Evolutionary conservation across 2,113 vertebrate species (phyloP).

Genomic region (Bungarus multicinctus): DNA sequence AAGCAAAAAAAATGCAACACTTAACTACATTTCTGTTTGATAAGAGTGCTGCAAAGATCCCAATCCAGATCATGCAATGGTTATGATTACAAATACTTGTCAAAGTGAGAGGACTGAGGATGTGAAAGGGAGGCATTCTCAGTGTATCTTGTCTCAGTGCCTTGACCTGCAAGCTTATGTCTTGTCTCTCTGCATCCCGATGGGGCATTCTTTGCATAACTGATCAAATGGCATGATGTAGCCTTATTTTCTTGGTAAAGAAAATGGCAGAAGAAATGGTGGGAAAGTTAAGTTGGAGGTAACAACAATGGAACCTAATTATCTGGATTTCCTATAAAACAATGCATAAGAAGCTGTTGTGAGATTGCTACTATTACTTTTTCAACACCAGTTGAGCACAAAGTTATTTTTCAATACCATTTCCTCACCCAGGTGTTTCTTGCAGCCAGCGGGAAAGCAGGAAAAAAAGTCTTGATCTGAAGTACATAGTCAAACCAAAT

Average conservation of each 20-base stretch:
- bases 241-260: not conserved
- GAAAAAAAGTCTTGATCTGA: not conserved
- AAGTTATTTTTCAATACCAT: not conserved
- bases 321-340: not conserved
- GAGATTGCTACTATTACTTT: not conserved
- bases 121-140: not conserved
- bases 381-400: not conserved
- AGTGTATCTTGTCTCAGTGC: not conserved
- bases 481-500: not conserved
- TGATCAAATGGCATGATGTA: not conserved
- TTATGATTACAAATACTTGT: not conserved
- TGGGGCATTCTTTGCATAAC: not conserved
- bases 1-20: not conserved
- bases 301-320: not conserved
- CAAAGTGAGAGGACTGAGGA: not conserved
- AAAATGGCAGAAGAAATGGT: not conserved
- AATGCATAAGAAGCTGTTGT: not conserved
- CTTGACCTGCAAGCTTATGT: not conserved
- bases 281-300: not conserved
- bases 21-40: not conserved
- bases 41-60: not conserved
- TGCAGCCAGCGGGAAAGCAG: not conserved
- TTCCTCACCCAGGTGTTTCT: not conserved
- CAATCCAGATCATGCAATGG: not conserved
- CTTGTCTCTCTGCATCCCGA: not conserved